Conservation (phyloP, 1,140 invertebrate genomes). For the Platyscapa corneri region DNA sequence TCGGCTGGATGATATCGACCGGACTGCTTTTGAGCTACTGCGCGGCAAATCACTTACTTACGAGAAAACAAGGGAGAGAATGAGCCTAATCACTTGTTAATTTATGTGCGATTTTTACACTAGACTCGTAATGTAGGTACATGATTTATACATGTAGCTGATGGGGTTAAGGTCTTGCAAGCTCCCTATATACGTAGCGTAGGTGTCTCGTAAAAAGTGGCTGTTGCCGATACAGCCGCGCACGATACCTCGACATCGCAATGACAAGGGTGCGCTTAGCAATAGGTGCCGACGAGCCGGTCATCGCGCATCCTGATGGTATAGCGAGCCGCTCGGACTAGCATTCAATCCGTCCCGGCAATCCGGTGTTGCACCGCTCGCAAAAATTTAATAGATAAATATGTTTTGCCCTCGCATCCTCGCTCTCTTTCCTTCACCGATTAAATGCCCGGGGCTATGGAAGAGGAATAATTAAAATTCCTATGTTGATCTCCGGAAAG, state of each 20-base stretch:
- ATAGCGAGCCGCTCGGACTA: too few species aligned
- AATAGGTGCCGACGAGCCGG: conserved; percentile 33
- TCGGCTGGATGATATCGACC: conserved; percentile 1
- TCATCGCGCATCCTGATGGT: neutral
- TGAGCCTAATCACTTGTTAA: neutral
- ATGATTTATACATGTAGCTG: conserved; percentile 26
- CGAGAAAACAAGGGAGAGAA: neutral
- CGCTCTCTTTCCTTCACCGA: neutral
- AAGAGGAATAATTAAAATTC: conserved; percentile 28
- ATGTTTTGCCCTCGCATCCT: neutral
- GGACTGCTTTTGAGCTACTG: neutral
- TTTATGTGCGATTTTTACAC: neutral
- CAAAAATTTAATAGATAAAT: neutral
- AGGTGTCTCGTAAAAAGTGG: neutral
- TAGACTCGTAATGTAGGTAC: conserved; percentile 28
- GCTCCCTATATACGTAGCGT: neutral
- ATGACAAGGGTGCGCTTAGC: neutral
- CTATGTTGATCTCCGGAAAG: neutral
- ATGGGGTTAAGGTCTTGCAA: conserved; percentile 22
- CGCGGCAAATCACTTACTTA: neutral
- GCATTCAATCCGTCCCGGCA: too few species aligned
- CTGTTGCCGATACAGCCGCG: too few species aligned
- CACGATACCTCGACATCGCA: too few species aligned
- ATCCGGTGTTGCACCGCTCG: too few species aligned
- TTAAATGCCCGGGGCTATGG: neutral